Evolutionary conservation across 2,797 vertebrate species (phyloP), one percentile per base, ranked within the genome.

Genomic region (Hapalemur alaotrensis): DNA sequence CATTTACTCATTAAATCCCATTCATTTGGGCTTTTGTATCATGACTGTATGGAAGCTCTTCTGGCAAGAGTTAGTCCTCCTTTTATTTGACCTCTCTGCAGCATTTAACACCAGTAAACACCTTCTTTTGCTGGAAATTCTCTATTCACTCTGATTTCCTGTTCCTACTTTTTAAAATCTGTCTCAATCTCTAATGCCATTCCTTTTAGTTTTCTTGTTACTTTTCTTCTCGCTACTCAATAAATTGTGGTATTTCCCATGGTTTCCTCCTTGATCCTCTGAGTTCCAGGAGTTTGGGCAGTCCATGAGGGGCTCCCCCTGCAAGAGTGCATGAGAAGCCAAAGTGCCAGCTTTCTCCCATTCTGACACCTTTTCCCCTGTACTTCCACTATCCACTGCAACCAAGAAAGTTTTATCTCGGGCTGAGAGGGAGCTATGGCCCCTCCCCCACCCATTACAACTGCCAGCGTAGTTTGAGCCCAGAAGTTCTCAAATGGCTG

Each of bases 381-480:
- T 3, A 54, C 20, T 54, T 54, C 54, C 22, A 54, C 20, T 23
- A 3, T 23, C 54, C 54, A 10, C 20, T 54, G 22, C 20, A 23
- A 54, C 7, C 0, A 0, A 54, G 52, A 54, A 54, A 54, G 52
- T 54, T 54, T 54, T 20, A 54, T 20, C 22, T 54, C 0, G 0
- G 52, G 52, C 52, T 54, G 52, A 7, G 3, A 22, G 52, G 20
- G 3, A 38, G 22, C 52, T 23, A 20, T 9, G 20, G 22, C 52
- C 52, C 22, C 52, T 54, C 52, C 52, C 52, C 20, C 6, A 54
- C 20, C 20, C 52, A 3, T 54, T 54, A 54, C 7, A 54, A 4
- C 52, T 54, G 52, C 20, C 20, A 54, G 54, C 1, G 8, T 54
- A 54, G 54, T 54, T 23, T 23, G 54, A 54, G 54, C 54, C 1